Evolutionary conservation across 1,140 invertebrate genomes (phyloP), one percentile per base, ranked within the genome.

Genomic region (Limonius californicus): DNA sequence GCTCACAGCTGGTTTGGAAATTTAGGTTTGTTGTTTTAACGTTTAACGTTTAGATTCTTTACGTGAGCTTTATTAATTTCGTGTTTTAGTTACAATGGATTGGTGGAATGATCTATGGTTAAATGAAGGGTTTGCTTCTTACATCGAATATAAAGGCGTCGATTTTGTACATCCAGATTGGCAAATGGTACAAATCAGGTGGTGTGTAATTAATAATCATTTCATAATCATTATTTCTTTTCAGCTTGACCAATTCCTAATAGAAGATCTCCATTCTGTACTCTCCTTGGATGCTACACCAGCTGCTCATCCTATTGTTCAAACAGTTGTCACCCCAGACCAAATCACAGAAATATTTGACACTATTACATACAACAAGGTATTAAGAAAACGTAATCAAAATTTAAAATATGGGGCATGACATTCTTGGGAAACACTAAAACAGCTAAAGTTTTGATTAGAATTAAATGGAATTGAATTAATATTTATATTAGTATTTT

Each of bases 31-130:
- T 39, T 35, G 32, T 35, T 8, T 35, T 35, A 8, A 8, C 32
- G n/a, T 35, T 35, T 8, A 35, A 35, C 7, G 32, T 35, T n/a
- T n/a, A n/a, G n/a, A n/a, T n/a, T n/a, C n/a, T n/a, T 50, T 50
- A 18, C 8, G 7, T 18, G 45, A 50, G 7, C 45, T 50, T 50
- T 11, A n/a, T n/a, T n/a, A 12, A 32, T 3, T 50, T 19, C 9
- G 9, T 18, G 18, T 80, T 81, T 64, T 61, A 90, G 92, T 94
- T 1, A 95, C 92, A 9, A 87, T 94, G 84, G 82, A 87, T 65
- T 96, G 93, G 93, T 97, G 94, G 94, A 88, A 90, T 74, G 92
- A 96, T 75, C 78, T 97, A 0, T 97, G 93, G 92, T 78, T 96
- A 6, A 95, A 95, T 76, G 92, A 95, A 81, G 94, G 94, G 1